These are phyloP conservation scores for Schizotus pectinicornis DNA, from an alignment of 2,888 invertebrate genomes.

Conservation along the genomic window DNA sequence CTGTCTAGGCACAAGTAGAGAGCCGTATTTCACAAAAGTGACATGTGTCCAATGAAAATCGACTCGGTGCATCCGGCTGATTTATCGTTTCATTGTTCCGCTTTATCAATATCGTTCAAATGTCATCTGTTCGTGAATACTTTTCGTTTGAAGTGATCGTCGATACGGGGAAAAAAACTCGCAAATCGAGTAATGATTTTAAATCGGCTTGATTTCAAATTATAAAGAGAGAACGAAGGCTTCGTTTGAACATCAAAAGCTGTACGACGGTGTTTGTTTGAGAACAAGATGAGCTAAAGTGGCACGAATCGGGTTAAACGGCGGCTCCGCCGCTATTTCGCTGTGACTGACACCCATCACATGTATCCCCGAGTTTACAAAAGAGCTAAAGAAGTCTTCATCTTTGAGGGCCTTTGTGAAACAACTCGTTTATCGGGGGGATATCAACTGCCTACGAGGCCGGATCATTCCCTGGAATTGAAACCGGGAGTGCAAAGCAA, in stretches of 20 bases:
- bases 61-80: constrained; percentile 43
- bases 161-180: constrained; percentile 5
- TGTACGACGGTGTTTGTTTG: constrained; percentile 42
- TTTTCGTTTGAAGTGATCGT: constrained; percentile 28
- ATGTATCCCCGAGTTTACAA: constrained; percentile 46
- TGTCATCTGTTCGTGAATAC: constrained; percentile 43
- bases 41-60: constrained; percentile 49
- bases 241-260: constrained; percentile 50
- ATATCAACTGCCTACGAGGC: constrained; percentile 46
- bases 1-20: constrained; percentile 36
- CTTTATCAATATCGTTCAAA: constrained; percentile 42
- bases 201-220: constrained; percentile 43
- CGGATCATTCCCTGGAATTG: constrained; percentile 48
- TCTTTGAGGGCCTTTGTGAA: constrained; percentile 42
- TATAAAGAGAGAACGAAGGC: constrained; percentile 45
- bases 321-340: constrained; percentile 22
- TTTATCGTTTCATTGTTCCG: constrained; percentile 48
- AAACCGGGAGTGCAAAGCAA: constrained; percentile 49
- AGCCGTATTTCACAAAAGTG: constrained; percentile 42
- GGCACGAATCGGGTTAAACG: constrained; percentile 32
- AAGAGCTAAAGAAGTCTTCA: constrained; percentile 48
- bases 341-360: constrained; percentile 51
- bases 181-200: constrained; percentile 24
- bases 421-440: constrained; percentile 47
- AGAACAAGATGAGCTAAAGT: constrained; percentile 37